phyloP scores from a whole-genome alignment of 2,888 invertebrate genomes.

The Deilephila elpenor region DNA sequence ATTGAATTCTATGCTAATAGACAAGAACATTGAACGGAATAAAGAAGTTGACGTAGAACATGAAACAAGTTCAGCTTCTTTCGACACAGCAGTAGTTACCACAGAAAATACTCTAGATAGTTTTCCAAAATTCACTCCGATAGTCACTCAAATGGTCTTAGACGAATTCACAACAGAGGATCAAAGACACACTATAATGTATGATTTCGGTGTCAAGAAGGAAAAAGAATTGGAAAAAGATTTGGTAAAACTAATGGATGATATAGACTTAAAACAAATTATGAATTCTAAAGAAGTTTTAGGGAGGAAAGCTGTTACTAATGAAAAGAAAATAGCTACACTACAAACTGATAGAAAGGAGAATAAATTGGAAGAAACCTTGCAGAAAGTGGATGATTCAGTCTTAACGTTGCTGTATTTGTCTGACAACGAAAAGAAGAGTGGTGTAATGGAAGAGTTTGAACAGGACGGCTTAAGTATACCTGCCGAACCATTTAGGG shows the following conservation, averaged over 20 bases:
- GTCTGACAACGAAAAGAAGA: slow-evolving; percentile 50
- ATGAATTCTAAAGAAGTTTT: slow-evolving; percentile 31
- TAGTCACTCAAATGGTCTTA: slow-evolving; percentile 18
- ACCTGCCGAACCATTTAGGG: slow-evolving; percentile 36
- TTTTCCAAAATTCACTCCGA: slow-evolving; percentile 7
- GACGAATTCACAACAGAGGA: slow-evolving; percentile 28
- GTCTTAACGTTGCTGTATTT: slow-evolving; percentile 53
- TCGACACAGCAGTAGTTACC: background rate
- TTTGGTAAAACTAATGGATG: slow-evolving; percentile 51
- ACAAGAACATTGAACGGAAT: slow-evolving; percentile 48
- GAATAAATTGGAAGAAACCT: background rate
- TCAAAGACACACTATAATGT: slow-evolving; percentile 32
- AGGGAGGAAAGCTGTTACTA: slow-evolving; percentile 31
- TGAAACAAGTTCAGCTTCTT: background rate
- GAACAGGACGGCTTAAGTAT: slow-evolving; percentile 40
- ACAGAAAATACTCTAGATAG: background rate
- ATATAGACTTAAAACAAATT: slow-evolving; percentile 52
- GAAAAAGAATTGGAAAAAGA: slow-evolving; percentile 39
- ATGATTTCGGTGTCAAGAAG: slow-evolving; percentile 13
- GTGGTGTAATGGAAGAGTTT: slow-evolving; percentile 34
- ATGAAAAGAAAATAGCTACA: slow-evolving; percentile 21
- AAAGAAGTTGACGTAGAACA: background rate
- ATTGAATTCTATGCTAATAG: slow-evolving; percentile 57
- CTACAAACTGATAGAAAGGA: background rate
- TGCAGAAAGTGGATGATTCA: slow-evolving; percentile 8